Percentiles rank a stretch among this genome's conserved stretches.
Conservation (phyloP, 2,113 vertebrate species). For the Cyphomyrus discorhynchus region DNA sequence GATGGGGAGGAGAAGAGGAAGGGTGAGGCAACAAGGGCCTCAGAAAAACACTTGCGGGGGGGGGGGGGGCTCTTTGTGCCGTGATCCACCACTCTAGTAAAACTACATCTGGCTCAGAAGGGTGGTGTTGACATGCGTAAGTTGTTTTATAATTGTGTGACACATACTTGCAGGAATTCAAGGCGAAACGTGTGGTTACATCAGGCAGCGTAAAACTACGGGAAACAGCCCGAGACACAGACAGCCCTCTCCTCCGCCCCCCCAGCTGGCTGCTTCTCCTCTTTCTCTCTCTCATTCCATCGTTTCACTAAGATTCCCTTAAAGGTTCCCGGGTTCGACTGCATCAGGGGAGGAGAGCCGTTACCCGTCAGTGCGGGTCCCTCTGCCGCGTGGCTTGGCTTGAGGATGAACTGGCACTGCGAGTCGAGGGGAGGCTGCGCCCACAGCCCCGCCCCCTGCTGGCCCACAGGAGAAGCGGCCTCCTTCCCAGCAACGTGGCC, state of each 20-base stretch:
- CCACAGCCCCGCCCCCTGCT: slow-evolving; percentile 67
- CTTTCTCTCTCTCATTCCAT: slow-evolving; percentile 27
- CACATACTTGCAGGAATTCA: slow-evolving; percentile 37
- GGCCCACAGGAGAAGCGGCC: slow-evolving; percentile 49
- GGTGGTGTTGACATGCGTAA: slow-evolving; percentile 31
- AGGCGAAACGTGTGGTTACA: slow-evolving; percentile 40
- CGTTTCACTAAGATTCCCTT: not conserved
- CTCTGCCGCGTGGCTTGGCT: slow-evolving; percentile 61
- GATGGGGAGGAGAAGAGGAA: no score
- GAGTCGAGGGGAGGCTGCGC: slow-evolving; percentile 80
- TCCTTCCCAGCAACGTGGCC: slow-evolving; percentile 59
- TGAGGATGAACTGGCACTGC: slow-evolving; percentile 91
- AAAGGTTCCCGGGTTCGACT: not conserved
- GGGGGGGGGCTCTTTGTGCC: not conserved
- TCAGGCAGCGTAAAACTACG: slow-evolving; percentile 38
- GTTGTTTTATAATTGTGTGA: slow-evolving; percentile 36
- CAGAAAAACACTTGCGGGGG: not conserved
- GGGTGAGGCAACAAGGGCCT: not conserved
- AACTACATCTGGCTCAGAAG: not conserved
- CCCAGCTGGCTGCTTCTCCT: slow-evolving; percentile 11
- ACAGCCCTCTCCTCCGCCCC: slow-evolving; percentile 28
- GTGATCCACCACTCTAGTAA: not conserved
- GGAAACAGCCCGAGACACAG: slow-evolving; percentile 9
- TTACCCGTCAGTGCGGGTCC: slow-evolving; percentile 65
- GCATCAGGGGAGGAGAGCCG: not conserved